Conservation (phyloP, 2,888 invertebrate genomes). For the Dexiosoma caninum region DNA sequence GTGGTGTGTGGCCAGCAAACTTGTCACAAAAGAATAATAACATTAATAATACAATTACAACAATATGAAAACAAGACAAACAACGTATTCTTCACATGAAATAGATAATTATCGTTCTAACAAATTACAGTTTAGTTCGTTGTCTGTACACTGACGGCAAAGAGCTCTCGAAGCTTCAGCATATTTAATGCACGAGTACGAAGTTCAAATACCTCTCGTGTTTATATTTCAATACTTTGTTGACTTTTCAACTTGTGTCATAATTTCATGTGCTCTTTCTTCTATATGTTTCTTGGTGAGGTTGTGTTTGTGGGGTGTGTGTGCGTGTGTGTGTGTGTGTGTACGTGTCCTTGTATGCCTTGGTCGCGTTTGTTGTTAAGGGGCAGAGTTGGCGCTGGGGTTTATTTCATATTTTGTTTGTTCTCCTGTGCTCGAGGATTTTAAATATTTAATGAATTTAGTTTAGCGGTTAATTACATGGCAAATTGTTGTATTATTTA, state of each 20-base stretch:
- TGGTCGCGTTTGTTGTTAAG: too few species aligned
- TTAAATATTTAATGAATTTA: constrained; percentile 23
- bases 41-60: not conserved
- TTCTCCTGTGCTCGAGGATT: not conserved
- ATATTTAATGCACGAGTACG: not conserved
- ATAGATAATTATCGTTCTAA: constrained; percentile 28
- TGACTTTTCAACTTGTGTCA: not conserved
- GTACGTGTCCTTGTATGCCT: too few species aligned
- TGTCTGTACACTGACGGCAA: not conserved
- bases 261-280: not conserved
- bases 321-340: too few species aligned
- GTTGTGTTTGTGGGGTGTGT: not conserved
- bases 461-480: constrained; percentile 21
- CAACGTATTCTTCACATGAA: too few species aligned
- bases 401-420: constrained; percentile 1
- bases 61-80: not conserved
- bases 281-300: not conserved
- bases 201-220: not conserved
- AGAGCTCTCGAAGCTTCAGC: not conserved
- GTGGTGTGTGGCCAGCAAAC: not conserved
- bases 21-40: not conserved
- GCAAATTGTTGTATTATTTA: constrained; percentile 22
- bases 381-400: too few species aligned
- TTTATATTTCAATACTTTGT: not conserved
- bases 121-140: constrained; percentile 40